A percentile compares a stretch with the other conserved stretches of the same genome.
phyloP scores from a whole-genome alignment of 2,797 vertebrate species.

The Chrysolophus pictus region DNA sequence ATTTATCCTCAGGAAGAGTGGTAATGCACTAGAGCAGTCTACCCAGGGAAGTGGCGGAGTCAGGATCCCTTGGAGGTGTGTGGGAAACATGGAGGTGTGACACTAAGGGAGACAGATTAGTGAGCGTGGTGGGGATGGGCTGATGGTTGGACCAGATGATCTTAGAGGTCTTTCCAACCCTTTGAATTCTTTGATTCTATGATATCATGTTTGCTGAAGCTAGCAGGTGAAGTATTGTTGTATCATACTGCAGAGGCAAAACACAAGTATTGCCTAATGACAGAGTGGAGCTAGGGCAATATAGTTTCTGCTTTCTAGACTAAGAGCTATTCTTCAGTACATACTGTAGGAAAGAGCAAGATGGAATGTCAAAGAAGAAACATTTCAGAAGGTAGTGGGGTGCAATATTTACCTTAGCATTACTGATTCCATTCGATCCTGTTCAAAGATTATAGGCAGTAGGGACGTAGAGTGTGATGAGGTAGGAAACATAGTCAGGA shows the following conservation, averaged over 20 bases:
- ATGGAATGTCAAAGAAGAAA: neutral
- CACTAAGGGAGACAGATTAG: too few relatives aligned
- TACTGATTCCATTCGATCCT: neutral
- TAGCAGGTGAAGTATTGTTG: neutral
- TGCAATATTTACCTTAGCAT: neutral
- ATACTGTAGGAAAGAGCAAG: neutral
- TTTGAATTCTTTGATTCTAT: too few relatives aligned
- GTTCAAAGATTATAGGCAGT: neutral
- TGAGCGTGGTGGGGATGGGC: too few relatives aligned
- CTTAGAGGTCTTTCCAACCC: too few relatives aligned
- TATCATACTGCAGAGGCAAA: neutral
- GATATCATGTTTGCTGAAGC: neutral
- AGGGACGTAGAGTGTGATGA: neutral
- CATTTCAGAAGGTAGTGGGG: neutral
- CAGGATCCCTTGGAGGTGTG: too few relatives aligned
- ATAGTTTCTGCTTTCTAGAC: neutral
- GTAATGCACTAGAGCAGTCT: too few relatives aligned
- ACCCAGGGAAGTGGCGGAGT: too few relatives aligned
- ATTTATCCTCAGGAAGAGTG: too few relatives aligned
- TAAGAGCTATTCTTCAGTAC: neutral
- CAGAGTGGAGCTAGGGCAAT: neutral
- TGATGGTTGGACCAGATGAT: too few relatives aligned
- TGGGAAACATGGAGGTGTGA: too few relatives aligned
- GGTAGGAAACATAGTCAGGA: neutral
- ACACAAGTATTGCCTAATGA: neutral